Percentiles rank a stretch among this genome's conserved stretches.
These are phyloP conservation scores for Protonemura montana DNA, from an alignment of 2,888 invertebrate genomes.

Conservation along the genomic window DNA sequence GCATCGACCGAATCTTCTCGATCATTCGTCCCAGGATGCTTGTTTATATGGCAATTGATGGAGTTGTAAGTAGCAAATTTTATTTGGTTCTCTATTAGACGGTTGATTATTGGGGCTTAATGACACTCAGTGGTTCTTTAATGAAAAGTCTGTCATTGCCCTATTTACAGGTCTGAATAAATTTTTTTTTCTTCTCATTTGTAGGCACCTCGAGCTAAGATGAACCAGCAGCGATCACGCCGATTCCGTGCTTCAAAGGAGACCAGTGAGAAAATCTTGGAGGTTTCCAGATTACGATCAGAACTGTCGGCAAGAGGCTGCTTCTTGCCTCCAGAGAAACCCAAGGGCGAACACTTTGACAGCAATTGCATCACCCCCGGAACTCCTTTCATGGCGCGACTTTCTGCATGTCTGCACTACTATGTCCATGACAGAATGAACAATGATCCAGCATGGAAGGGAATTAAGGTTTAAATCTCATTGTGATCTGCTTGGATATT, in stretches of 20 bases:
- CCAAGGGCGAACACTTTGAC: slow-evolving; percentile 94
- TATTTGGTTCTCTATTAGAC: too few species aligned
- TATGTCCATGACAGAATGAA: slow-evolving; percentile 91
- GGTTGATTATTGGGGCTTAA: too few species aligned
- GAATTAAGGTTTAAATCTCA: slow-evolving; percentile 83
- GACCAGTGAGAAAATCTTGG: slow-evolving; percentile 84
- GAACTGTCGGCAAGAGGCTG: slow-evolving; percentile 78
- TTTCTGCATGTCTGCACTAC: slow-evolving; percentile 81
- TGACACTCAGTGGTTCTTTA: too few species aligned
- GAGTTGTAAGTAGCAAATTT: slow-evolving; percentile 73
- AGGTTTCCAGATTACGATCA: slow-evolving; percentile 80
- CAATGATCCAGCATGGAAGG: slow-evolving; percentile 93
- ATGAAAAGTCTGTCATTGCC: too few species aligned
- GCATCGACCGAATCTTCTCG: slow-evolving; percentile 92
- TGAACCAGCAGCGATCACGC: slow-evolving; percentile 98
- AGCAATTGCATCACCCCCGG: slow-evolving; percentile 99
- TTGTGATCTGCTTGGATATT: too few species aligned
- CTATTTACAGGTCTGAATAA: too few species aligned
- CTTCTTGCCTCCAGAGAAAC: slow-evolving; percentile 83
- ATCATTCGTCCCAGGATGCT: slow-evolving; percentile 92
- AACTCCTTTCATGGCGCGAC: slow-evolving; percentile 95
- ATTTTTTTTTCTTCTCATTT: slow-evolving; percentile 47
- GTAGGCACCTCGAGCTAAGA: slow-evolving; percentile 96
- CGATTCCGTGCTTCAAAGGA: slow-evolving; percentile 98
- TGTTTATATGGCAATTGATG: slow-evolving; percentile 99